Percentiles rank a stretch among this genome's conserved stretches.
Conservation (phyloP, 2,888 invertebrate species). For the Phalangium opilio region DNA sequence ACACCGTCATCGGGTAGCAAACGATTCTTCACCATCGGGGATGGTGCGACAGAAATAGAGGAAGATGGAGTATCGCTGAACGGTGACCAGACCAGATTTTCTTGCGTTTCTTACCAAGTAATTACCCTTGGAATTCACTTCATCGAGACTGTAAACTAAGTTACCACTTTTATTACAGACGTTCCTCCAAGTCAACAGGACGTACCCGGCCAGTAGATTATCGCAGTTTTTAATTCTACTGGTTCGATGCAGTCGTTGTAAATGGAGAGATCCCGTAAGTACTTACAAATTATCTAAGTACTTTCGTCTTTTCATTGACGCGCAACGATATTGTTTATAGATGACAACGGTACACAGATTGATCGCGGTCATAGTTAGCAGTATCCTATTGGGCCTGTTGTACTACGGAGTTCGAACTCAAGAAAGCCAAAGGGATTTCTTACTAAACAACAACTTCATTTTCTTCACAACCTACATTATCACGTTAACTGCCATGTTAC, state of each 20-base stretch:
- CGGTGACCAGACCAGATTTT: no score
- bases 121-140: no score
- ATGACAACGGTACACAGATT: conserved; percentile 60
- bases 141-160: no score
- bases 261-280: conserved; percentile 36
- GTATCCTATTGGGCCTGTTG: conserved; percentile 72
- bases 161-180: no score
- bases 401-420: conserved; percentile 70
- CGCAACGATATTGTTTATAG: conserved; percentile 37
- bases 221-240: conserved; percentile 55
- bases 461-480: conserved; percentile 77
- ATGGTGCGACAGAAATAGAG: no score
- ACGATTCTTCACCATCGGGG: no score
- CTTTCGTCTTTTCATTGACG: neutral
- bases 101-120: no score
- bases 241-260: conserved; percentile 40
- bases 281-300: no score
- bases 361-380: conserved; percentile 64
- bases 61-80: no score
- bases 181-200: neutral
- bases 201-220: conserved; percentile 30
- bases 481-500: conserved; percentile 91
- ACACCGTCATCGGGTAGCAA: no score
- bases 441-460: conserved; percentile 77
- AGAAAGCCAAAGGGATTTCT: conserved; percentile 50